Conservation (phyloP, 2,113 vertebrate genomes). For the Triplophysa siluroides region DNA sequence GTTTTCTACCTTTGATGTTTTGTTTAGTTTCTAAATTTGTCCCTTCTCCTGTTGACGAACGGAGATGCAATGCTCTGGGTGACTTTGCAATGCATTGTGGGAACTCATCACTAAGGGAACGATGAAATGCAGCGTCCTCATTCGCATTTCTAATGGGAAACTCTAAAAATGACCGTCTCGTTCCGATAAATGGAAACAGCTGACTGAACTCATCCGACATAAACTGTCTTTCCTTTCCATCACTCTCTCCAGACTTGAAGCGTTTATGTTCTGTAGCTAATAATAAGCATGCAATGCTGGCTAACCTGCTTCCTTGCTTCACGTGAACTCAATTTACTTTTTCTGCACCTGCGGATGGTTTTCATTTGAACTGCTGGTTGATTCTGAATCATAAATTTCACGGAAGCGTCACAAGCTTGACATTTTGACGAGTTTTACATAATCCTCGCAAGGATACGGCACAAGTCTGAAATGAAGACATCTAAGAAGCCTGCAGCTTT, state of each 20-base stretch:
- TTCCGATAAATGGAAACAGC: neutral
- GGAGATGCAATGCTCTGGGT: neutral
- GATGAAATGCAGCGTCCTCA: neutral
- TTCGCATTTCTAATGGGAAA: neutral
- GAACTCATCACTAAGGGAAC: constrained; percentile 10
- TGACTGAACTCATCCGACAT: neutral
- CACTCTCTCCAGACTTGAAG: neutral
- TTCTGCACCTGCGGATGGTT: neutral
- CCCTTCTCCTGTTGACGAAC: constrained; percentile 2
- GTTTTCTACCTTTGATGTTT: constrained; percentile 22
- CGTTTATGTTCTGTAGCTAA: neutral
- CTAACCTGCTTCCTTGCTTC: neutral
- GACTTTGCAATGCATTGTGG: constrained; percentile 14
- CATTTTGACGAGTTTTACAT: constrained; percentile 47
- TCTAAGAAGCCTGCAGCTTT: constrained; percentile 21
- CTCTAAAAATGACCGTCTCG: neutral
- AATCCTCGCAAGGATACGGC: constrained; percentile 32
- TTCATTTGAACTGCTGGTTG: constrained; percentile 30
- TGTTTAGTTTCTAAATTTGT: constrained; percentile 3
- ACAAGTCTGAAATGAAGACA: constrained; percentile 42
- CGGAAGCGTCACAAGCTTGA: constrained; percentile 40
- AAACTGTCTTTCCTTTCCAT: neutral
- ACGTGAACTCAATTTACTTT: constrained; percentile 23
- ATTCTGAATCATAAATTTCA: constrained; percentile 44
- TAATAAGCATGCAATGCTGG: neutral